Percentiles rank a stretch among this genome's conserved stretches.
phyloP scores from a whole-genome alignment of 2,797 vertebrate genomes.

The Malurus splendens region DNA sequence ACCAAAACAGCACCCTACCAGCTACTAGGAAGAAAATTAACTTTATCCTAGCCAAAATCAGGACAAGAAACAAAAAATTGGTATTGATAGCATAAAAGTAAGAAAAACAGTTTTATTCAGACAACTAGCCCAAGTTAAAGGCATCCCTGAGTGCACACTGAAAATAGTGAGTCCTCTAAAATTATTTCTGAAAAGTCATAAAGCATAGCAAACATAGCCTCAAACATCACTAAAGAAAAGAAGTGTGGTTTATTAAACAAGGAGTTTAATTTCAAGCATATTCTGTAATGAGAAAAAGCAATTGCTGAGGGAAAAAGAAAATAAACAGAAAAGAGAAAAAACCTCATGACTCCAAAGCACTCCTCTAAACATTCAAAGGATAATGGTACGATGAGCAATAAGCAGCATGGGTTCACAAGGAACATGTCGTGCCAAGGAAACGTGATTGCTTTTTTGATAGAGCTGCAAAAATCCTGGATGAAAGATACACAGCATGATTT shows the following conservation, averaged over 20 bases:
- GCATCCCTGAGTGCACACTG: neutral
- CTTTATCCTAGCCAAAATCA: neutral
- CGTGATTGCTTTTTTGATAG: conserved; percentile 47
- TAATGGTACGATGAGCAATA: conserved; percentile 24
- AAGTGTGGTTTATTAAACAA: neutral
- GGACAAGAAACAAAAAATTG: neutral
- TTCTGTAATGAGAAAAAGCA: neutral
- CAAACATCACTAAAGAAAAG: conserved; percentile 7
- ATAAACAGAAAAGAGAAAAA: neutral
- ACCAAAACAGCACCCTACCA: neutral
- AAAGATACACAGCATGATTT: conserved; percentile 44
- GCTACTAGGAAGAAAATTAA: neutral
- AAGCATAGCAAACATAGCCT: neutral
- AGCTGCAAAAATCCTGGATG: conserved; percentile 35
- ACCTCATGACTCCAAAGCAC: neutral
- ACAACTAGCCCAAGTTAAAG: neutral
- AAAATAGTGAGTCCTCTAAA: neutral
- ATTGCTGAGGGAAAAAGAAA: conserved; percentile 3
- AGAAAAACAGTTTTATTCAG: neutral
- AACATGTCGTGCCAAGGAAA: conserved; percentile 18
- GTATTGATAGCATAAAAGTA: neutral
- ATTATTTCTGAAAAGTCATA: neutral
- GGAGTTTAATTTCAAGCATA: neutral
- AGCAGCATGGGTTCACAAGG: conserved; percentile 9
- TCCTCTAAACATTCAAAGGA: neutral